Percentiles rank a stretch among this genome's conserved stretches.
Evolutionary conservation across 2,888 invertebrate genomes (phyloP).

Genomic region (Ferdinandea cuprea): DNA sequence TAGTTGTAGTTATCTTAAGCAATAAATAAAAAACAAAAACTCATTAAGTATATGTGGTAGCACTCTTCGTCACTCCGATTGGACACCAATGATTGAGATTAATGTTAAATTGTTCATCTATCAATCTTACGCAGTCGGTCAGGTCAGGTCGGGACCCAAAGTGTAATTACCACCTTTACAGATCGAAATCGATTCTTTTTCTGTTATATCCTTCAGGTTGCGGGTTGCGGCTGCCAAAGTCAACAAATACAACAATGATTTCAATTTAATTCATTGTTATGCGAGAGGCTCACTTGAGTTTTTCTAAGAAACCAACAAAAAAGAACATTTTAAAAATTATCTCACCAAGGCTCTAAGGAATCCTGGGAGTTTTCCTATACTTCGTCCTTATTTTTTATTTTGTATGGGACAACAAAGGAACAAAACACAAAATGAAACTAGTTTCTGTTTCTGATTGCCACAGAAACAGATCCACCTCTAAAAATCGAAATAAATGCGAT

Average conservation of each 20-base stretch:
- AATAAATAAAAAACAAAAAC: slow-evolving; percentile 23
- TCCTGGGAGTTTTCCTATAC: slow-evolving; percentile 64
- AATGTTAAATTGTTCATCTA: slow-evolving; percentile 50
- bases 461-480: slow-evolving; percentile 72
- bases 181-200: slow-evolving; percentile 62
- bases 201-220: slow-evolving; percentile 34
- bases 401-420: slow-evolving; percentile 47
- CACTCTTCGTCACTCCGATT: slow-evolving; percentile 65
- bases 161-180: slow-evolving; percentile 72
- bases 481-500: slow-evolving; percentile 62
- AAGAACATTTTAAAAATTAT: slow-evolving; percentile 44
- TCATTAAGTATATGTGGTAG: slow-evolving; percentile 61
- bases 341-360: slow-evolving; percentile 42
- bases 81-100: slow-evolving; percentile 64
- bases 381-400: slow-evolving; percentile 36
- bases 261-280: slow-evolving; percentile 73
- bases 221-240: slow-evolving; percentile 71
- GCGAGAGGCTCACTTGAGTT: slow-evolving; percentile 67
- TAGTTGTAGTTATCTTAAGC: background rate
- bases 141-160: slow-evolving; percentile 31
- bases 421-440: slow-evolving; percentile 43
- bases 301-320: slow-evolving; percentile 58
- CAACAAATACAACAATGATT: slow-evolving; percentile 72
- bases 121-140: slow-evolving; percentile 45
- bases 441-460: slow-evolving; percentile 66